phyloP scores from a whole-genome alignment of 2,888 invertebrate species.

The Spilarctia lutea region DNA sequence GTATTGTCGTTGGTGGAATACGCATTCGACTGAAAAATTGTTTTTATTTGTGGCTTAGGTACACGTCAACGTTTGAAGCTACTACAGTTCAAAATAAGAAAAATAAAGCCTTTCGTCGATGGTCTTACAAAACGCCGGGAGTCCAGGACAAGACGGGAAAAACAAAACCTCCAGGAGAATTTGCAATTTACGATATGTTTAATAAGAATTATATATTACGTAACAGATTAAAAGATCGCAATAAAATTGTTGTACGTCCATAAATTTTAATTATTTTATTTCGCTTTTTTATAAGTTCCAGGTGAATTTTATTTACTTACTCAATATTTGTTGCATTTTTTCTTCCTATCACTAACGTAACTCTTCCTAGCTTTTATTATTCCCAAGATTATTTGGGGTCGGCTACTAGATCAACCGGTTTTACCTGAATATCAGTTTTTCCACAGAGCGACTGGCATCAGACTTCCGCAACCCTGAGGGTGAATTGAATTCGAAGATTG shows the following conservation, averaged over 20 bases:
- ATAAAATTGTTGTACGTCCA: conserved; percentile 1
- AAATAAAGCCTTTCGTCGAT: background rate
- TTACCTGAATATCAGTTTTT: no score
- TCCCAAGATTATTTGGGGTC: no score
- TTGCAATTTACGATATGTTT: conserved; percentile 6
- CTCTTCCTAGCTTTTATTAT: no score
- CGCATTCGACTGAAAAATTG: background rate
- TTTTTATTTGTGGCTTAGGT: conserved; percentile 8
- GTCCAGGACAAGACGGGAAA: background rate
- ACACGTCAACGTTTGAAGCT: background rate
- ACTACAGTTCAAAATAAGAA: background rate
- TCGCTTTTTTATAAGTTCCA: background rate
- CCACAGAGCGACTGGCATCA: no score
- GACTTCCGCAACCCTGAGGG: no score
- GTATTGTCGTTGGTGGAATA: background rate
- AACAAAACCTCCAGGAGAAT: background rate
- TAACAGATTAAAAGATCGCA: conserved; percentile 13
- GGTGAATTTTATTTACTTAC: background rate
- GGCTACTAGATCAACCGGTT: no score
- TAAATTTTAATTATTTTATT: background rate
- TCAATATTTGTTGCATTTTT: background rate
- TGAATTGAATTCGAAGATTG: no score
- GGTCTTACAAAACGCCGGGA: background rate
- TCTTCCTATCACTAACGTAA: background rate
- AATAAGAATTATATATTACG: conserved; percentile 15